Conservation (phyloP, 2,797 vertebrate genomes). For the Phoxinus dragarum region DNA sequence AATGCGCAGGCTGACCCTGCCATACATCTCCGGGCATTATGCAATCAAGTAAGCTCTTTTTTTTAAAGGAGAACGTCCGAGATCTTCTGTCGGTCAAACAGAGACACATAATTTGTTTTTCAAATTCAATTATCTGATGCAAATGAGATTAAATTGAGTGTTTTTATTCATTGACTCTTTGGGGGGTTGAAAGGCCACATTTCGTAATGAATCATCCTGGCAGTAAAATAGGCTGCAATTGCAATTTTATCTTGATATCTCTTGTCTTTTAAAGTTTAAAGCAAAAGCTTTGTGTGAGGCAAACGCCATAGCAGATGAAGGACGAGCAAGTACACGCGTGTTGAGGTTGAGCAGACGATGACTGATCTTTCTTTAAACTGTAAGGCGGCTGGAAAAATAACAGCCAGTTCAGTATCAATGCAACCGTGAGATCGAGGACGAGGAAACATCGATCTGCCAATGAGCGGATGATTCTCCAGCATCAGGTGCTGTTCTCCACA, state of each 20-base stretch:
- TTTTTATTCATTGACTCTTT: not conserved
- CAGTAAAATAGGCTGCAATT: not conserved
- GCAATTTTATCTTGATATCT: not conserved
- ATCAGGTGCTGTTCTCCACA: conserved; percentile 23
- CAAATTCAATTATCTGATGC: not conserved
- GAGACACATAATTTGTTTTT: not conserved
- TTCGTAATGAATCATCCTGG: too few species aligned
- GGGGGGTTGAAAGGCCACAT: not conserved
- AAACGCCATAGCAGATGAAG: not conserved
- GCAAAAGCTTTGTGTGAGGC: not conserved
- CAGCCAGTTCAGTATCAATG: conserved; percentile 8
- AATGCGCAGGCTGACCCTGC: conserved; percentile 36
- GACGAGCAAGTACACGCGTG: not conserved
- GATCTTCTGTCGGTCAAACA: not conserved
- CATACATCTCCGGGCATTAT: conserved; percentile 5
- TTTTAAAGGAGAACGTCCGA: not conserved
- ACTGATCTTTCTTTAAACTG: not conserved
- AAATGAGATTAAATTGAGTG: not conserved
- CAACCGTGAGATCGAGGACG: not conserved
- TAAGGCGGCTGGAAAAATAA: not conserved
- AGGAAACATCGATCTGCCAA: conserved; percentile 18
- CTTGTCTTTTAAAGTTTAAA: not conserved
- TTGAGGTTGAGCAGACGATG: not conserved
- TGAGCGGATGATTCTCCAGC: conserved; percentile 48
- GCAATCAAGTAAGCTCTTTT: not conserved